phyloP scores from a whole-genome alignment of 2,797 vertebrate genomes.

The Lagodon rhomboides region DNA sequence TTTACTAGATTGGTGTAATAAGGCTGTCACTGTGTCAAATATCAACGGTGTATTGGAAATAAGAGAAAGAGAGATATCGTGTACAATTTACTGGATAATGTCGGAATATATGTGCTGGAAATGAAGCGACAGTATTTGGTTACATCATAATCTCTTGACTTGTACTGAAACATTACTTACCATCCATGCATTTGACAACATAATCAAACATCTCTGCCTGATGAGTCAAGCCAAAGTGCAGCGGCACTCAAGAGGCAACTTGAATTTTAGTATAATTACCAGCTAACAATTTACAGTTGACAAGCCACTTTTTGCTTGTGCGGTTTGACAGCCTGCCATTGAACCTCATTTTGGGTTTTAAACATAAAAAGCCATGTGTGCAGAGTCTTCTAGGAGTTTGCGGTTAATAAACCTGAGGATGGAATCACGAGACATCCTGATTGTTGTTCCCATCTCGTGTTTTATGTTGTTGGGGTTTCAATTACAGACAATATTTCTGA shows the following conservation, averaged over 20 bases:
- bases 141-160: background rate
- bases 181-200: slow-evolving; percentile 13
- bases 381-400: background rate
- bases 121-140: background rate
- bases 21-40: too few species aligned
- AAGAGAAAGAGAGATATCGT: background rate
- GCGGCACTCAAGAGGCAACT: slow-evolving; percentile 7
- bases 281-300: slow-evolving; percentile 6
- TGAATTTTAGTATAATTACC: slow-evolving; percentile 28
- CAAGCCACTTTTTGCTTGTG: background rate
- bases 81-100: background rate
- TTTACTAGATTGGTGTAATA: too few species aligned
- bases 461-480: background rate
- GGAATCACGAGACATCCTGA: background rate
- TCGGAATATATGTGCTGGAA: background rate
- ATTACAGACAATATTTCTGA: background rate
- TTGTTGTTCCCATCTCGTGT: background rate
- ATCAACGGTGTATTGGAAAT: background rate
- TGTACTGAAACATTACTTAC: background rate
- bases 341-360: background rate
- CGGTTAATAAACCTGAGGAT: background rate
- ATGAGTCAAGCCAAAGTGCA: slow-evolving; percentile 34
- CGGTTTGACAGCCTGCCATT: background rate
- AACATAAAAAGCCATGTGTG: background rate
- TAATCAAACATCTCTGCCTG: slow-evolving; percentile 18